Conservation (phyloP, 92 coral and sea anemone genomes). For the Epizoanthus rinbou region DNA sequence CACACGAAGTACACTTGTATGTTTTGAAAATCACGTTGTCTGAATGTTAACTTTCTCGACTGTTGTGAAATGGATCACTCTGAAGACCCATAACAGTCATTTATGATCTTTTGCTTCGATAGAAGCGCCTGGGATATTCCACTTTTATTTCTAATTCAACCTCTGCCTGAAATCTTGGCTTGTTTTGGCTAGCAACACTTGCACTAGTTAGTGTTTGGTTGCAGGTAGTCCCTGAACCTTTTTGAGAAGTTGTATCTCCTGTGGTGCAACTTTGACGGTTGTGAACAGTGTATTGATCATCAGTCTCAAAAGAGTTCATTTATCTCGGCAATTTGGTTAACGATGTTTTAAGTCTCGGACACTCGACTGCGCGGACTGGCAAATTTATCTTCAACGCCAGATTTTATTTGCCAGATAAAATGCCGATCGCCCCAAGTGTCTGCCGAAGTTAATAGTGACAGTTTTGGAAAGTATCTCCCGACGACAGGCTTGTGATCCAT, state of each 20-base stretch:
- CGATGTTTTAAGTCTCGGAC: conserved; percentile 4
- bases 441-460: not conserved
- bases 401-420: not conserved
- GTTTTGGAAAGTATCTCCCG: conserved; percentile 7
- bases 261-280: not conserved
- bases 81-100: too few relatives aligned
- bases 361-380: not conserved
- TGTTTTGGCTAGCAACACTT: conserved; percentile 6
- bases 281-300: too few relatives aligned
- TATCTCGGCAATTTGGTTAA: not conserved
- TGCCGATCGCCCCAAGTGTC: not conserved
- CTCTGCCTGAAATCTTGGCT: too few relatives aligned
- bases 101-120: too few relatives aligned
- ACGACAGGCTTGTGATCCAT: conserved; percentile 16
- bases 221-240: not conserved
- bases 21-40: too few relatives aligned
- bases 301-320: not conserved
- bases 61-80: too few relatives aligned
- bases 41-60: too few relatives aligned
- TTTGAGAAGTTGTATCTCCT: not conserved
- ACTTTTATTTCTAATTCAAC: too few relatives aligned
- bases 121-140: too few relatives aligned
- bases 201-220: too few relatives aligned
- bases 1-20: too few relatives aligned
- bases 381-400: not conserved